Base-by-base conservation (phyloP, 2,113 vertebrate genomes). In the Neodontobutis hainanensis region DNA sequence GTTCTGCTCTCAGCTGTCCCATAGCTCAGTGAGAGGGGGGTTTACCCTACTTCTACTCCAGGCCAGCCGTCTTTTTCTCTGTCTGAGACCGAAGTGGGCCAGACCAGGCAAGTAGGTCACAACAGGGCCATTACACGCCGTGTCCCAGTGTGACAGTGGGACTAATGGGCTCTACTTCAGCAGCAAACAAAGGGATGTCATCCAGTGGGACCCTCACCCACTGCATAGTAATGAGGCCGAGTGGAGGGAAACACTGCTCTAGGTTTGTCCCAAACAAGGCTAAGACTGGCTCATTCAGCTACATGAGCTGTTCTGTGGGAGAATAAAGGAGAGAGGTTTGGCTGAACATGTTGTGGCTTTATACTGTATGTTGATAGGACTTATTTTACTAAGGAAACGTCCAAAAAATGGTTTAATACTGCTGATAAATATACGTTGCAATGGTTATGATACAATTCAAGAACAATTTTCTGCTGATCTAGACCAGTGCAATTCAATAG, bases 21-120 rank as follows among this genome's bases (percentile, higher is more conserved):
- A 80, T 87, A 65, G 45, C 80, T 68, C 79, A 80, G 71, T 71
- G 70, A 78, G 77, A 48, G 71, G 61, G 62, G 62, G 47, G 38
- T 61, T 59, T 51, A 66, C 63, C 70, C 65, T 73, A 65, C 12
- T 81, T 82, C 43, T 35, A 71, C 64, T 27, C 65, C 14, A 58
- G 53, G 19, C 19, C 19, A 27, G 19, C 19, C 19, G 19, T 27
- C 19, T 27, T 27, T 27, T 27, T 27, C 35, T 36, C 64, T 67
- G 58, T 19, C 52, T 47, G 61, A 79, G 68, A 82, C 32, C 42
- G 77, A 42, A 4, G 27, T 51, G 27, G 70, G 32, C 67, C 16
- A 70, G 84, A 77, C 62, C 0, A 82, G 62, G 68, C 78, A 88
- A 85, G 71, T 87, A 67, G 89, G 88, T 85, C 86, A 82, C 56